These are phyloP conservation scores for Rutpela maculata DNA, from an alignment of 2,888 invertebrate species.

Conservation along the genomic window DNA sequence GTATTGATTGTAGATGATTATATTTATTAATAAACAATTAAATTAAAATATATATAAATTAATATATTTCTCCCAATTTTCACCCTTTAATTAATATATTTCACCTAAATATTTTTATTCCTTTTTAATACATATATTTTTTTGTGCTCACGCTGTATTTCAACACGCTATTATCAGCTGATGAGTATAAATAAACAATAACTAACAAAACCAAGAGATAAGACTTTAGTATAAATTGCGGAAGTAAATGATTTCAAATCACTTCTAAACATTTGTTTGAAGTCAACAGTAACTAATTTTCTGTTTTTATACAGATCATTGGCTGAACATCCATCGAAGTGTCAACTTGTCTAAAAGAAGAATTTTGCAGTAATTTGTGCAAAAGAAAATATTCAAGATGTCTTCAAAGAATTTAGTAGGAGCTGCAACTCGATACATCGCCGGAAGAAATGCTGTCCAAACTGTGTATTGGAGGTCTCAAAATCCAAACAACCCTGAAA, in stretches of 20 bases:
- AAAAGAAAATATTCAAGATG: conserved; percentile 61
- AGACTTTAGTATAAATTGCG: conserved; percentile 18
- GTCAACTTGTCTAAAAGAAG: conserved; percentile 4
- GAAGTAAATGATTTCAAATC: conserved; percentile 5
- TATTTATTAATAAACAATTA: not conserved
- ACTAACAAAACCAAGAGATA: conserved; percentile 9
- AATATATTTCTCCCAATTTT: not conserved
- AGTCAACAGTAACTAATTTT: conserved; percentile 26
- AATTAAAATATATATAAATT: not conserved
- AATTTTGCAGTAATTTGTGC: too few relatives aligned
- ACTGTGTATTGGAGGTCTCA: conserved; percentile 84
- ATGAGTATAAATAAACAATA: conserved; percentile 17
- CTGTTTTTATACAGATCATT: conserved; percentile 7
- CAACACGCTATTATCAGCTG: conserved; percentile 31
- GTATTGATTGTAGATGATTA: not conserved
- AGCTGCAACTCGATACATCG: conserved; percentile 83
- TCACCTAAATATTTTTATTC: not conserved
- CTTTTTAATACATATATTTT: not conserved
- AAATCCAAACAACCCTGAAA: conserved; percentile 64
- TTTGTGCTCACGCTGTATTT: not conserved
- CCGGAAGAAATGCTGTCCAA: conserved; percentile 84
- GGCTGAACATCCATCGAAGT: not conserved
- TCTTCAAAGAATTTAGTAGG: conserved; percentile 78
- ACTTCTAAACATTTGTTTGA: conserved; percentile 31
- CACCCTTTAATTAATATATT: not conserved